Evolutionary conservation across 2,888 invertebrate genomes (phyloP), one percentile per base, ranked within the genome.

Genomic region (Andricus quercusramuli): DNA sequence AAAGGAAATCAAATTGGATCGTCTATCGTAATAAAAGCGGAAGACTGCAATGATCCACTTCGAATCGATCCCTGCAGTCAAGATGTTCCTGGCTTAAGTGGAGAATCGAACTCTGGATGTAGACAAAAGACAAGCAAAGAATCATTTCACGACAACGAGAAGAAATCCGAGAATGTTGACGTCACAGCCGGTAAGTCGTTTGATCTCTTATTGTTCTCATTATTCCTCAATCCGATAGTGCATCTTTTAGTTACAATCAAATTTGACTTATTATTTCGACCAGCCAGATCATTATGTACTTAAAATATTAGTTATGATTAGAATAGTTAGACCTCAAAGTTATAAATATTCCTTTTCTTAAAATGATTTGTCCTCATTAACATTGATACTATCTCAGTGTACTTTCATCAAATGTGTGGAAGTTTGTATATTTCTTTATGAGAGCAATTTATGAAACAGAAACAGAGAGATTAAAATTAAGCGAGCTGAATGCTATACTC

Each of bases 21-120:
- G 32, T 80, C 82, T 8, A 80, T 68, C 25, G 56, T 64, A 17
- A 79, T 79, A 56, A 81, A 79, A 17, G 25, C 81, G 37, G 79
- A 82, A 51, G 83, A 83, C 51, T 83, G 83, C 66, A 78, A 76
- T 62, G 83, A 83, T 65, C 81, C 80, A 66, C 80, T 83, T 74
- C 79, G 80, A 47, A 80, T 79, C 59, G 83, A 83, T 13, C 74
- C 74, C 32, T n/a, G 32, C 2, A 56, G 74, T 59, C 74, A 74
- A 74, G 74, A 74, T 29, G 32, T 56, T 74, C n/a, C 56, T 51
- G 56, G 51, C 20, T n/a, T 74, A 32, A 51, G 74, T n/a, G 51
- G 74, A 32, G 74, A 67, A 67, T 67, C 67, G 3, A 67, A 67
- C 41, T 41, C 67, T 22, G 67, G 67, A 3, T n/a, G 56, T n/a